Percentiles rank a stretch among this genome's conserved stretches.
These are phyloP conservation scores for Eulemur coronatus DNA, from an alignment of 2,797 vertebrate genomes.

Conservation along the genomic window DNA sequence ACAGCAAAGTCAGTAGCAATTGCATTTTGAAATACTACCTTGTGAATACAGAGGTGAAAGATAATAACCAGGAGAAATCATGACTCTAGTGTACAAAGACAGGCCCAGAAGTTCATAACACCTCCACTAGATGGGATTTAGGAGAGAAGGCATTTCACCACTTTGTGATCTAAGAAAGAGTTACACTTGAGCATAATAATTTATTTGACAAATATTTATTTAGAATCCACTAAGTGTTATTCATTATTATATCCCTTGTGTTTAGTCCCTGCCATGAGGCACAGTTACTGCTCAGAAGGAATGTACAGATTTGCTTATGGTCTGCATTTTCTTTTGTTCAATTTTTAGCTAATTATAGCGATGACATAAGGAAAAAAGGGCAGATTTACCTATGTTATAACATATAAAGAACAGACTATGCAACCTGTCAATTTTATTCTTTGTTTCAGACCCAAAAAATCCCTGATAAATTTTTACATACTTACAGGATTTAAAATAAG, in stretches of 20 bases:
- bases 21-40: neutral
- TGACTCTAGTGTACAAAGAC: neutral
- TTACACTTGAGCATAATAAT: neutral
- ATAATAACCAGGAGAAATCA: neutral
- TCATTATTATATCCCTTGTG: neutral
- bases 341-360: neutral
- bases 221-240: neutral
- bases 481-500: neutral
- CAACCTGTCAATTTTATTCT: neutral
- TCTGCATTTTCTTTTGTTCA: neutral
- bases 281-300: neutral
- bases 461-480: neutral
- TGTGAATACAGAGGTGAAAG: neutral
- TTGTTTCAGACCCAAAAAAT: neutral
- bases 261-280: neutral
- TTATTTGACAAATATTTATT: neutral
- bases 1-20: neutral
- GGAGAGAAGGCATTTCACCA: neutral
- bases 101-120: neutral
- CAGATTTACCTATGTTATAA: neutral
- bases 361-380: neutral
- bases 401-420: neutral
- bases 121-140: neutral
- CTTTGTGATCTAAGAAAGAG: neutral
- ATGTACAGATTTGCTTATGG: neutral